These are phyloP conservation scores for Phymatocera aterrima DNA, from an alignment of 2,888 invertebrate species.

Conservation along the genomic window DNA sequence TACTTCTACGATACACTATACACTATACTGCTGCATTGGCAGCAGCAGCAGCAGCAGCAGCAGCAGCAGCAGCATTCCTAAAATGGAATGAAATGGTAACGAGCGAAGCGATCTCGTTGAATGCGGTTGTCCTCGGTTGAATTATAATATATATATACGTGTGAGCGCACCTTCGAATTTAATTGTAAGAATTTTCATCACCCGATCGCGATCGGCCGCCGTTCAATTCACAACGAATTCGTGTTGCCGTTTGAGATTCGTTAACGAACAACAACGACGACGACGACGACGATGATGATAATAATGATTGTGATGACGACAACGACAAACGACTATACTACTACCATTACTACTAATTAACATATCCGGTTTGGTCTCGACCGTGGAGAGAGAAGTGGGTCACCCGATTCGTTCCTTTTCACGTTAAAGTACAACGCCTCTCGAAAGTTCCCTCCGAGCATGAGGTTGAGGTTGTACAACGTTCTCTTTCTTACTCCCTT, in stretches of 20 bases:
- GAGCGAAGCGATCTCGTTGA: neutral
- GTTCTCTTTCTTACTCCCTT: neutral
- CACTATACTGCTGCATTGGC: too few relatives aligned
- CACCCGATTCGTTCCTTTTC: constrained; percentile 35
- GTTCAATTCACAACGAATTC: constrained; percentile 19
- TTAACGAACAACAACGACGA: constrained; percentile 15
- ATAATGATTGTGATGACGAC: neutral
- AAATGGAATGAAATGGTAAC: neutral
- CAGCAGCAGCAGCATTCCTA: neutral
- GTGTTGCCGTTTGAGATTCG: constrained; percentile 15
- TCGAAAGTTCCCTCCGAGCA: constrained; percentile 13
- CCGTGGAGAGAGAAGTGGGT: constrained; percentile 29
- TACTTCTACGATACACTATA: too few relatives aligned
- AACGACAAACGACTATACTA: neutral
- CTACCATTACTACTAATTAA: too few relatives aligned
- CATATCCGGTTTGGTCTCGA: constrained; percentile 41
- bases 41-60: too few relatives aligned
- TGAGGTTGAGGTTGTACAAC: too few relatives aligned
- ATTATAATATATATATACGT: neutral
- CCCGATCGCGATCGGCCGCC: neutral
- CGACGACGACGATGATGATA: constrained; percentile 1
- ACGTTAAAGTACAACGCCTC: constrained; percentile 13
- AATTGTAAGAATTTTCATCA: too few relatives aligned
- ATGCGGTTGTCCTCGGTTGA: neutral
- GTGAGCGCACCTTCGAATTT: constrained; percentile 13